phyloP scores from a whole-genome alignment of 2,888 invertebrate species.

The Nomada hirtipes region DNA sequence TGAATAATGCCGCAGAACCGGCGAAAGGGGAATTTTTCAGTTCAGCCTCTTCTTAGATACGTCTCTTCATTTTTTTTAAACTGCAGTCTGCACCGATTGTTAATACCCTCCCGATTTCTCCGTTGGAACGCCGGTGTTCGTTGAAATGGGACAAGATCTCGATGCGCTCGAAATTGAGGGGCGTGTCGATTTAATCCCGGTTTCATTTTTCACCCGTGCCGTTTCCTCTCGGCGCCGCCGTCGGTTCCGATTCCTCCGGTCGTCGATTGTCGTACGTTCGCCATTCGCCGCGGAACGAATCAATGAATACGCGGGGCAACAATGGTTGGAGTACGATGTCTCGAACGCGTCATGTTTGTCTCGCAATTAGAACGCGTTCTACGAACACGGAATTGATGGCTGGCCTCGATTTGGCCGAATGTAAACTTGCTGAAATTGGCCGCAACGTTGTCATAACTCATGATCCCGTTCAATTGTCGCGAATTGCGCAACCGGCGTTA shows the following conservation, averaged over 20 bases:
- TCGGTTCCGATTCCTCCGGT: neutral
- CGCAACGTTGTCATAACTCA: conserved; percentile 64
- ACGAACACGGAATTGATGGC: conserved; percentile 78
- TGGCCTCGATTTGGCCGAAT: conserved; percentile 78
- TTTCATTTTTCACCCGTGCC: too few relatives aligned
- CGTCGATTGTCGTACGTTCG: neutral
- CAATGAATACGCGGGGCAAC: conserved; percentile 16
- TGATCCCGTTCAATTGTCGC: conserved; percentile 53
- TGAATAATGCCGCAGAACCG: conserved; percentile 68
- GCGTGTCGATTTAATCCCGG: neutral
- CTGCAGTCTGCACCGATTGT: too few relatives aligned
- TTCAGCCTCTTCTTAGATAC: neutral
- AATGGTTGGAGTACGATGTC: conserved; percentile 6
- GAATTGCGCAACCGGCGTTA: conserved; percentile 25
- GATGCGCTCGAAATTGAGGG: too few relatives aligned
- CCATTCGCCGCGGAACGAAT: conserved; percentile 25
- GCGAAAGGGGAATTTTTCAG: conserved; percentile 13
- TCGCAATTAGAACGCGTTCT: conserved; percentile 81
- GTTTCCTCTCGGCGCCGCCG: too few relatives aligned
- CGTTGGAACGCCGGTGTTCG: too few relatives aligned
- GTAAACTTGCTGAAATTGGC: conserved; percentile 72
- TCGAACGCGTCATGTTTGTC: conserved; percentile 65
- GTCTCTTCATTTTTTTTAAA: neutral
- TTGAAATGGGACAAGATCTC: too few relatives aligned
- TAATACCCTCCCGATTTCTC: neutral